Evolutionary conservation across 1,140 invertebrate species (phyloP).

Genomic region (Propsilocerus akamusi): DNA sequence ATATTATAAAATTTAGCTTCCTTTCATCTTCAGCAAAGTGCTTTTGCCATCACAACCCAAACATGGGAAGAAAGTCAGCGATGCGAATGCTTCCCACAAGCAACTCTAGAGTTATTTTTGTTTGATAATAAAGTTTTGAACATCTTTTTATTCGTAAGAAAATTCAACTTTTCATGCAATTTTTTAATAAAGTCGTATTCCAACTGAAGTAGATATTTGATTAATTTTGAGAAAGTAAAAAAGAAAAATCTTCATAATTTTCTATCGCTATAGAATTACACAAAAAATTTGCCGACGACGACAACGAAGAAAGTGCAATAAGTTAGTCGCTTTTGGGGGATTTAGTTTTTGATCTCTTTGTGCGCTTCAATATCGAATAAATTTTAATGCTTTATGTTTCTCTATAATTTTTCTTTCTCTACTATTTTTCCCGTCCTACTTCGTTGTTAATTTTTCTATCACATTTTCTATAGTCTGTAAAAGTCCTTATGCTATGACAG

Average conservation of each 20-base stretch:
- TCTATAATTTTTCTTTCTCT: neutral
- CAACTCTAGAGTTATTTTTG: no score
- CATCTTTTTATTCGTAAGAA: no score
- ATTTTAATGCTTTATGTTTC: neutral
- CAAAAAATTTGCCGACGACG: no score
- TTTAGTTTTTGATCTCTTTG: constrained; percentile 1
- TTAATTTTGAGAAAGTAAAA: neutral
- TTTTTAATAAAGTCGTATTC: no score
- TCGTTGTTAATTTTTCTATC: neutral
- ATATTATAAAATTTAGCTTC: no score
- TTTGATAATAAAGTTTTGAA: no score
- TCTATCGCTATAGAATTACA: constrained; percentile 3
- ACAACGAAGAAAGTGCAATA: neutral
- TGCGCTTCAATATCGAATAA: neutral
- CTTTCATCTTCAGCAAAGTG: no score
- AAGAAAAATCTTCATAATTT: constrained; percentile 6
- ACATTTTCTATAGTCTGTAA: neutral
- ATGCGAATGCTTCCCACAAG: no score
- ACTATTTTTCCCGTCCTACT: neutral
- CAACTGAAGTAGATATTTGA: neutral
- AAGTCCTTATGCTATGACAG: neutral
- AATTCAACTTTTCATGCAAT: no score
- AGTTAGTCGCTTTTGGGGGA: neutral
- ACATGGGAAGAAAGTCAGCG: no score
- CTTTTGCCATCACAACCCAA: no score